These are phyloP conservation scores for Polyodon spathula DNA, from an alignment of 2,113 vertebrate species.

Conservation along the genomic window DNA sequence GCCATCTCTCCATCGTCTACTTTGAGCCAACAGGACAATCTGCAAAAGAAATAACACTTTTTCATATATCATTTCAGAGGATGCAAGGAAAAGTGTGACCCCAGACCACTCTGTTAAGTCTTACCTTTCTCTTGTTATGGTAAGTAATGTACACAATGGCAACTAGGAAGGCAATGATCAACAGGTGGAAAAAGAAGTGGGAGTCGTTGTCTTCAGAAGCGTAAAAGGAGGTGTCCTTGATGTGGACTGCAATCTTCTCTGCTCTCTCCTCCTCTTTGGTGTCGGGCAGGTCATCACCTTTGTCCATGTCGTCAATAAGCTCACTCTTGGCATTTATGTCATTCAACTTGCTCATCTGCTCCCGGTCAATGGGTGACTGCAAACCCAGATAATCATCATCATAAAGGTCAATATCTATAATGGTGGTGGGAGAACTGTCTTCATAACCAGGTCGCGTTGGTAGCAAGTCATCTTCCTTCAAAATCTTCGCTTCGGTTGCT, in stretches of 20 bases:
- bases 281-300: constrained; percentile 16
- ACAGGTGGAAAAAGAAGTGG: constrained; percentile 90
- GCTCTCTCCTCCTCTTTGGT: constrained; percentile 30
- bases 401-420: background rate
- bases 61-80: background rate
- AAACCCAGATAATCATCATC: background rate
- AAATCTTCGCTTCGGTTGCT: too few relatives aligned
- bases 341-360: constrained; percentile 9
- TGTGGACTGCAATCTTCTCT: constrained; percentile 27
- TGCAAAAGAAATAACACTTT: constrained; percentile 34
- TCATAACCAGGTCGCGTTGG: constrained; percentile 1
- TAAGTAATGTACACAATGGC: constrained; percentile 85
- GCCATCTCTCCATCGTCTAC: constrained; percentile 80
- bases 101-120: constrained; percentile 17
- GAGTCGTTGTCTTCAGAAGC: constrained; percentile 71
- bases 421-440: background rate
- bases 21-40: constrained; percentile 84
- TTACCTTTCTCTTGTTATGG: constrained; percentile 96
- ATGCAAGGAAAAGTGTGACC: background rate
- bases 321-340: constrained; percentile 22
- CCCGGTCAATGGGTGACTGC: background rate
- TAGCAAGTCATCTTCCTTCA: background rate
- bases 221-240: constrained; percentile 45
- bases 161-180: constrained; percentile 81
- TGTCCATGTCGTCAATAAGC: constrained; percentile 35